Conservation (phyloP, 2,888 invertebrate genomes). For the Neuroscelio doddi region DNA sequence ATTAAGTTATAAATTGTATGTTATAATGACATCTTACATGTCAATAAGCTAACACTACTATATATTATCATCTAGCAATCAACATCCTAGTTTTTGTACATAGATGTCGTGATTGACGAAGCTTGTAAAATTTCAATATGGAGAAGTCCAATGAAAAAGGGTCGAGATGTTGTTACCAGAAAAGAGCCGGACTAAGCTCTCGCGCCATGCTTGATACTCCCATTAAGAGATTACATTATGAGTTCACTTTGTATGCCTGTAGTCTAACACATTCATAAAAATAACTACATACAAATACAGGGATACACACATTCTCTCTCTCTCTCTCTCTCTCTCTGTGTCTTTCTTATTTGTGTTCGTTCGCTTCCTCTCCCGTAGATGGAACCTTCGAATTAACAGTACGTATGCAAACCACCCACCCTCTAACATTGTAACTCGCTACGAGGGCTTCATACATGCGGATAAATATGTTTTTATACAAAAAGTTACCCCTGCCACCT, state of each 20-base stretch:
- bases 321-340: slow-evolving; percentile 34
- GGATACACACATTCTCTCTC: slow-evolving; percentile 18
- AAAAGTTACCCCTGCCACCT: slow-evolving; percentile 52
- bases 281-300: slow-evolving; percentile 18
- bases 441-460: slow-evolving; percentile 56
- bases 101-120: slow-evolving; percentile 18
- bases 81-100: slow-evolving; percentile 3
- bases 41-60: neutral
- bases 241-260: slow-evolving; percentile 59
- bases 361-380: slow-evolving; percentile 36
- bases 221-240: slow-evolving; percentile 66
- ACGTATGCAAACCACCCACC: slow-evolving; percentile 47
- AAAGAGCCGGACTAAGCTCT: slow-evolving; percentile 24
- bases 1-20: no score
- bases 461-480: slow-evolving; percentile 59
- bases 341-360: neutral
- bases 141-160: slow-evolving; percentile 24
- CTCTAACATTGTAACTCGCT: slow-evolving; percentile 54
- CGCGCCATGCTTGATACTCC: slow-evolving; percentile 56
- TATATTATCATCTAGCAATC: slow-evolving; percentile 10
- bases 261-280: slow-evolving; percentile 20
- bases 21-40: neutral
- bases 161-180: slow-evolving; percentile 21
- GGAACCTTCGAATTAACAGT: slow-evolving; percentile 48
- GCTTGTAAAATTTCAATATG: slow-evolving; percentile 16